Base-by-base conservation (phyloP, 2,797 vertebrate genomes). In the Trachops cirrhosus region DNA sequence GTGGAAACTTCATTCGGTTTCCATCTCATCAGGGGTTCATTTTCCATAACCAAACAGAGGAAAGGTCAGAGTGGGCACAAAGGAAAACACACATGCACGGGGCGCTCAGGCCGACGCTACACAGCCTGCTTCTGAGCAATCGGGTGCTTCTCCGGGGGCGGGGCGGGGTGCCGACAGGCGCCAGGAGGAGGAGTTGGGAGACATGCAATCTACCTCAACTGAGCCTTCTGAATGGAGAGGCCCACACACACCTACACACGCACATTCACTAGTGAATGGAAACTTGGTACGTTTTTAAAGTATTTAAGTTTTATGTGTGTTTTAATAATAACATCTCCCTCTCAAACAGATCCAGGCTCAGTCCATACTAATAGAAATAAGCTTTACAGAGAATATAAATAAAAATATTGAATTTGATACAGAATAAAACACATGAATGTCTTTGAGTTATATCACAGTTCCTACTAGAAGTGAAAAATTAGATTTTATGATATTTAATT, bases 1-100 rank as follows among this genome's bases (percentile, higher is more conserved):
- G 9, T 80, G 75, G 86, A 92, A 89, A 90, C 21, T 93, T 95
- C 79, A 67, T 11, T 78, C 1, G 5, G 37, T 93, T 94, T 95
- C 50, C 80, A 86, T 71, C 82, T 95, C 12, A 8, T 89, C 64
- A 44, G 37, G 32, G 37, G 86, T 96, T 68, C 50, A 78, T 52
- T 91, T 92, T 84, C 78, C 44, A 80, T 22, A 88, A 86, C 50
- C 64, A 86, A 70, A 64, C 29, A 34, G 0, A 89, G 37, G 14
- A n/a, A 95, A 95, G 50, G 79, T 86, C 41, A 94, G 41, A 5
- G 44, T 59, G 54, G 67, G 75, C 41, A 54, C 18, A 59, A 57
- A 93, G 74, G 29, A n/a, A 77, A 64, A 14, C 14, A 34, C 48
- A 57, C 26, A 22, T 8, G 37, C 29, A 11, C 0, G 18, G 74